Evolutionary conservation across 2,113 vertebrate species (phyloP).

Genomic region (Cyprinodon variegatus): DNA sequence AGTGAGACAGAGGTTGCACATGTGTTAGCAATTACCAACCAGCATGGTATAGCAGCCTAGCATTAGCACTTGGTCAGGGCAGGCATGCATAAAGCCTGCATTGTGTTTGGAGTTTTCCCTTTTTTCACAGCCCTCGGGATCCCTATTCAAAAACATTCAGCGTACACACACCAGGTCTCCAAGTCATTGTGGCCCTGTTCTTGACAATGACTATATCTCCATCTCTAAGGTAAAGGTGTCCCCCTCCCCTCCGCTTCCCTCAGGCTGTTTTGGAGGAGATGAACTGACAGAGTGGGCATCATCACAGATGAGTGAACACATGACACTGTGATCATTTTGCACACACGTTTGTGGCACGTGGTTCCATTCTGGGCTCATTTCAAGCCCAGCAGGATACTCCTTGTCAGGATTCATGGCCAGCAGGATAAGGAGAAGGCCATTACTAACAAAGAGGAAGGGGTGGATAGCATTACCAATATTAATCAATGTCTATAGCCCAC

Average conservation of each 20-base stretch:
- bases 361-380: constrained; percentile 95
- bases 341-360: constrained; percentile 87
- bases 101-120: constrained; percentile 83
- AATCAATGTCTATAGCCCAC: constrained; percentile 90
- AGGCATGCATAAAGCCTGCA: constrained; percentile 87
- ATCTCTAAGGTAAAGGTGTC: constrained; percentile 82
- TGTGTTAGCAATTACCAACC: constrained; percentile 99
- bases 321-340: constrained; percentile 93
- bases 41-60: constrained; percentile 88
- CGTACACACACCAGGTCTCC: constrained; percentile 21
- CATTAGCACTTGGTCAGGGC: constrained; percentile 63
- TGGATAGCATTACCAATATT: constrained; percentile 94
- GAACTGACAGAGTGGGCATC: constrained; percentile 86
- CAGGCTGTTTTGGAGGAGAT: constrained; percentile 79
- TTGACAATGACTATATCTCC: constrained; percentile 89
- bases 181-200: constrained; percentile 64
- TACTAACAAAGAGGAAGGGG: constrained; percentile 84
- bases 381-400: constrained; percentile 93
- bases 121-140: constrained; percentile 35
- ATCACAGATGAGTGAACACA: constrained; percentile 91
- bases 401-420: constrained; percentile 87
- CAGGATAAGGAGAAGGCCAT: constrained; percentile 90
- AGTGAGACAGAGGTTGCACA: constrained; percentile 93
- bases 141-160: constrained; percentile 44
- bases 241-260: constrained; percentile 23